Percentiles rank a stretch among this genome's conserved stretches.
These are phyloP conservation scores for Spea hammondii DNA, from an alignment of 2,797 vertebrate species.

Conservation along the genomic window DNA sequence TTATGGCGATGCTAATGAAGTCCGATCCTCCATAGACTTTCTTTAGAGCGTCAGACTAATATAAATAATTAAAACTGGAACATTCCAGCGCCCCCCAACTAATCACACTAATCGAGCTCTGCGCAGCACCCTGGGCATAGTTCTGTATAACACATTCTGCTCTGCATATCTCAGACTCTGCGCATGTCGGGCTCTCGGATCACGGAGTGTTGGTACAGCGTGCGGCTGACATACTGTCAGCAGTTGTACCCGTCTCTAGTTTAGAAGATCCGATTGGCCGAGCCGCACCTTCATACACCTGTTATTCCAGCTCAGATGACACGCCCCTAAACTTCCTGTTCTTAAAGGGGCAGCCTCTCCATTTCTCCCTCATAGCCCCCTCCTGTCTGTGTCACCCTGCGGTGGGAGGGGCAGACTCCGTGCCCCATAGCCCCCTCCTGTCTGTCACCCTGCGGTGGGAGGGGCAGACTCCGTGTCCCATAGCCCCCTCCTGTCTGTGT, in stretches of 20 bases:
- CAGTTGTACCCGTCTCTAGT: not conserved
- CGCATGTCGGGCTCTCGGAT: too few relatives aligned
- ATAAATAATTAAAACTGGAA: too few relatives aligned
- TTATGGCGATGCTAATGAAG: too few relatives aligned
- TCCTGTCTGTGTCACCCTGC: conserved; percentile 2
- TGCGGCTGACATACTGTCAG: not conserved
- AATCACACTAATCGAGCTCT: too few relatives aligned
- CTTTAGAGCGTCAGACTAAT: too few relatives aligned
- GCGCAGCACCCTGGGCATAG: too few relatives aligned
- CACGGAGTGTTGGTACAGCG: too few relatives aligned
- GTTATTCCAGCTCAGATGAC: conserved; percentile 4
- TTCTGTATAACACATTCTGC: too few relatives aligned
- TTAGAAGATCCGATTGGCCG: conserved; percentile 11
- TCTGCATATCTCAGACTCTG: too few relatives aligned
- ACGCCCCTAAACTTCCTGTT: not conserved
- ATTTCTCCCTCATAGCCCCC: not conserved
- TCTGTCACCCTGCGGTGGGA: not conserved
- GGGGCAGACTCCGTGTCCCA: not conserved
- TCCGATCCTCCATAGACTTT: too few relatives aligned
- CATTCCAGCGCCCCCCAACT: too few relatives aligned
- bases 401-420: conserved; percentile 10
- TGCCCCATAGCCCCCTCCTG: not conserved
- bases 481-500: conserved; percentile 5
- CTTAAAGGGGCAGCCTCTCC: not conserved
- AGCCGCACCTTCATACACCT: conserved; percentile 40